Base-by-base conservation (phyloP, 2,113 vertebrate species). In the Ctenodactylus gundi region DNA sequence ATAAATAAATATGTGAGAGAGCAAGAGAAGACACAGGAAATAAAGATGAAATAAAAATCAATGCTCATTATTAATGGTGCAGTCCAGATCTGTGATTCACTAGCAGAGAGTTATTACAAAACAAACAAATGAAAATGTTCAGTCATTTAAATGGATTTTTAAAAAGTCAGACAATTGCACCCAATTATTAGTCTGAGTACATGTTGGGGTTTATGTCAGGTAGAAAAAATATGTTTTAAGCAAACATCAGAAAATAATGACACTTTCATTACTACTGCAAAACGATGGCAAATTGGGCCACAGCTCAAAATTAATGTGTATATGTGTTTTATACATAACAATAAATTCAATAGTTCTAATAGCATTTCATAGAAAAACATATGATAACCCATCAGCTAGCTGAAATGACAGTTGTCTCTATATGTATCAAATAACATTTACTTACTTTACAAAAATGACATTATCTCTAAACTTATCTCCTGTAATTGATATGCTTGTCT, bases 311-410 rank as follows among this genome's bases (percentile, higher is more conserved):
- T 98, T 93, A 97, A 97, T 97, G 94, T 94, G 96, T 96, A 87
- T 96, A 41, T 29, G 31, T 91, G 57, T 88, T 94, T 95, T 97
- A 86, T 96, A 97, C 94, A 97, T 97, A 97, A 96, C 97, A 97
- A 98, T 98, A 97, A 97, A 94, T 97, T 97, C 95, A 97, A 97
- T 80, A 95, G 90, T 83, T 83, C 90, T 97, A 98, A 98, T 97
- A 97, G 97, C 83, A 98, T 96, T 98, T 98, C 80, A 97, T 53
- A 94, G 96, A 96, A 97, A 97, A 98, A 96, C 89, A 97, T 64
- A 97, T 97, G 88, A 96, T 97, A 95, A 97, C 97, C 87, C 84
- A 97, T 97, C 96, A 98, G 95, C 57, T 94, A 97, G 95, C 97
- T 95, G 96, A 92, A 98, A 97, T 68, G 91, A 97, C 94, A 95